These are phyloP conservation scores for Nycticorax nycticorax DNA, from an alignment of 2,113 vertebrate species.

Conservation along the genomic window DNA sequence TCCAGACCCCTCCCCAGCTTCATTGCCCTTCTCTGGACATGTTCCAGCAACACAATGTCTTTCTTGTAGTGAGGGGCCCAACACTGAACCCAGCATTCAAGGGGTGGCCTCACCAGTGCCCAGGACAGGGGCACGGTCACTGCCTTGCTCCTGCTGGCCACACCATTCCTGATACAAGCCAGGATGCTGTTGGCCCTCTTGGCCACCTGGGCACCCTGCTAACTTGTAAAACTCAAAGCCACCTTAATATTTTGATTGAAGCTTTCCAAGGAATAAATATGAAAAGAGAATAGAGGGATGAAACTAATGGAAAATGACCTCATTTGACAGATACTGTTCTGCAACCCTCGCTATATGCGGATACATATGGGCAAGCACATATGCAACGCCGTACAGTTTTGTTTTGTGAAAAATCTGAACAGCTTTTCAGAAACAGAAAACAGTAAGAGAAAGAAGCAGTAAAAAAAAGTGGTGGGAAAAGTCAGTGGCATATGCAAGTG, in stretches of 20 bases:
- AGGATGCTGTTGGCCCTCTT: too few relatives aligned
- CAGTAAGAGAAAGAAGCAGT: background rate
- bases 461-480: background rate
- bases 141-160: too few relatives aligned
- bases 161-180: too few relatives aligned
- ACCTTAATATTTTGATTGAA: background rate
- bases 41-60: too few relatives aligned
- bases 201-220: too few relatives aligned
- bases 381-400: background rate
- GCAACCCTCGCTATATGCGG: rapidly evolving
- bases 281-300: background rate
- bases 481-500: background rate
- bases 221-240: background rate
- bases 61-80: too few relatives aligned
- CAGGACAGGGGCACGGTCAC: too few relatives aligned
- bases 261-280: background rate
- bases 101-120: too few relatives aligned
- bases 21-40: too few relatives aligned
- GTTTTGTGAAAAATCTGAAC: background rate
- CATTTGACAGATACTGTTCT: background rate
- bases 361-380: background rate
- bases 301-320: background rate
- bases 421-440: background rate
- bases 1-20: too few relatives aligned
- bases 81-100: too few relatives aligned